Conservation (phyloP, 2,797 vertebrate species). For the Thunnus albacares region DNA sequence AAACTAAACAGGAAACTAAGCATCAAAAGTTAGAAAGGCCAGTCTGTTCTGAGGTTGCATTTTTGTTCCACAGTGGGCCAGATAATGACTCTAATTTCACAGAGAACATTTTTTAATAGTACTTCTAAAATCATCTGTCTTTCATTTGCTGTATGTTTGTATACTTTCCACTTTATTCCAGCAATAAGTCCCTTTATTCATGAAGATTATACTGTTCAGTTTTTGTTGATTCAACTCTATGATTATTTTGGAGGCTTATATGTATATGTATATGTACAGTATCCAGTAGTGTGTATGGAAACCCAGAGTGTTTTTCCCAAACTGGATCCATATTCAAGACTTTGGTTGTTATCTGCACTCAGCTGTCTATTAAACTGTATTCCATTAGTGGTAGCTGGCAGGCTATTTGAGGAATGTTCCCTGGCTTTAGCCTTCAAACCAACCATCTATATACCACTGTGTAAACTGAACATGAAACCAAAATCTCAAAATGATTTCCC, state of each 20-base stretch:
- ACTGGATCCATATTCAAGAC: conserved; percentile 63
- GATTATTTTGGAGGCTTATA: not conserved
- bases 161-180: conserved; percentile 24
- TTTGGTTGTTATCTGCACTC: conserved; percentile 71
- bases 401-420: conserved; percentile 85
- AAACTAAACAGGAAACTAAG: conserved; percentile 51
- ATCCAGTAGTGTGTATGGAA: conserved; percentile 9
- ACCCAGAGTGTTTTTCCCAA: conserved; percentile 48
- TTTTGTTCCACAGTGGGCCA: conserved; percentile 18
- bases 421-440: conserved; percentile 84
- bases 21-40: conserved; percentile 34
- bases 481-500: conserved; percentile 83
- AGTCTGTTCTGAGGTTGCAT: conserved; percentile 19
- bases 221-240: conserved; percentile 19
- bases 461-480: conserved; percentile 84
- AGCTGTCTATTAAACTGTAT: conserved; percentile 78
- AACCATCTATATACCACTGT: conserved; percentile 81
- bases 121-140: conserved; percentile 31
- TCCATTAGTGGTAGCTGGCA: conserved; percentile 87
- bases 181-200: not conserved
- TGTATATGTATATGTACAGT: not conserved
- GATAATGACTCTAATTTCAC: conserved; percentile 38
- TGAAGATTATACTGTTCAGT: not conserved
- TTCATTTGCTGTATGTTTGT: conserved; percentile 23
- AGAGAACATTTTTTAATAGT: conserved; percentile 25